A percentile compares a stretch with the other conserved stretches of the same genome.
These are phyloP conservation scores for Drosophila asahinai DNA, from an alignment of 1,140 invertebrate species.

Conservation along the genomic window DNA sequence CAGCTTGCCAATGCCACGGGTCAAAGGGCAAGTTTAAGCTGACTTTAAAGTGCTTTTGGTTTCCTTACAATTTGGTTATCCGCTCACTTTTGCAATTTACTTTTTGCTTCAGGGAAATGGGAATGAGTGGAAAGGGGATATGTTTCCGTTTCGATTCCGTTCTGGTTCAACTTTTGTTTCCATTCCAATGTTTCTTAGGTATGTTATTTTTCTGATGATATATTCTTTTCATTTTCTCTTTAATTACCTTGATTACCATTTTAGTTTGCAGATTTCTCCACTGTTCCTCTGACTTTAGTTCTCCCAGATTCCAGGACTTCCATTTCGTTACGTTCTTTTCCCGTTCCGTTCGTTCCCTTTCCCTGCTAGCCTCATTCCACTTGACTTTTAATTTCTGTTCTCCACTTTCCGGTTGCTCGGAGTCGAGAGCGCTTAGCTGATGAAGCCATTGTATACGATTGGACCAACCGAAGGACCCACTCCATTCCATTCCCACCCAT, in stretches of 20 bases:
- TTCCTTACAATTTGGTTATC: slow-evolving; percentile 8
- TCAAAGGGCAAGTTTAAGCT: slow-evolving; percentile 72
- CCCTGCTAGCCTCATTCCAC: slow-evolving; percentile 14
- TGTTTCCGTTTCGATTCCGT: background rate
- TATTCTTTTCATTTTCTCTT: background rate
- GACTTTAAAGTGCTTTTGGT: slow-evolving; percentile 57
- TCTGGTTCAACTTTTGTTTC: slow-evolving; percentile 3
- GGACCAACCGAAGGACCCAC: slow-evolving; percentile 9
- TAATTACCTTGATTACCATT: background rate
- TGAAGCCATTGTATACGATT: slow-evolving; percentile 63
- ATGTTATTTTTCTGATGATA: no score
- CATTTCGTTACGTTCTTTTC: background rate
- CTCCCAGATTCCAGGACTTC: background rate
- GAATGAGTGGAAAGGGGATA: background rate
- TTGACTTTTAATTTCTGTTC: slow-evolving; percentile 64
- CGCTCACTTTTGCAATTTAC: background rate
- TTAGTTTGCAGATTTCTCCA: no score
- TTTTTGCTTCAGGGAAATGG: background rate
- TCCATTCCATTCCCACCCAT: slow-evolving; percentile 1
- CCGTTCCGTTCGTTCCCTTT: background rate
- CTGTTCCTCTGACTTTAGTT: background rate
- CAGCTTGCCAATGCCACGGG: slow-evolving; percentile 55
- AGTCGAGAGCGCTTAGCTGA: slow-evolving; percentile 52
- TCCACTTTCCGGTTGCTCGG: slow-evolving; percentile 9
- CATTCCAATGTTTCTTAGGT: background rate